These are phyloP conservation scores for Trichogramma pretiosum DNA, from an alignment of 1,140 invertebrate genomes.

Conservation along the genomic window DNA sequence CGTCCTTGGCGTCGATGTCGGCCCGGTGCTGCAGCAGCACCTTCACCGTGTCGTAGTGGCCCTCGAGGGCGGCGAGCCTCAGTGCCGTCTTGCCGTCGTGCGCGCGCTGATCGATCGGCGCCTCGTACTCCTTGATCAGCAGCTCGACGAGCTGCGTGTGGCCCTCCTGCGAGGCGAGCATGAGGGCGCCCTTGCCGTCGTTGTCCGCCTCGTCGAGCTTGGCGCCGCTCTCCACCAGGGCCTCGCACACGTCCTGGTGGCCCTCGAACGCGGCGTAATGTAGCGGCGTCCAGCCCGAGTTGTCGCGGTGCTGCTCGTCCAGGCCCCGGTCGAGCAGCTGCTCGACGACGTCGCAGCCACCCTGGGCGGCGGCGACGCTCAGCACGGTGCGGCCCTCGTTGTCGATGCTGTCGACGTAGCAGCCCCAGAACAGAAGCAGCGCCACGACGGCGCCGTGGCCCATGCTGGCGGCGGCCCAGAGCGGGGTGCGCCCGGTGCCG, in stretches of 20 bases:
- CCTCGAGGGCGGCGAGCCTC: conserved; percentile 78
- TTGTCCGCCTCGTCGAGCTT: conserved; percentile 87
- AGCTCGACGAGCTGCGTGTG: conserved; percentile 63
- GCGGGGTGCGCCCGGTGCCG: conserved; percentile 64
- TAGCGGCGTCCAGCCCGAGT: conserved; percentile 88
- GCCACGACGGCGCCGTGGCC: conserved; percentile 74
- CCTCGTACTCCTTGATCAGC: conserved; percentile 64
- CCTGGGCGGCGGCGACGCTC: conserved; percentile 80
- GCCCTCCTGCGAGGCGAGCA: conserved; percentile 83
- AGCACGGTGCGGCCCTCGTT: conserved; percentile 83
- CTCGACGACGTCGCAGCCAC: conserved; percentile 71
- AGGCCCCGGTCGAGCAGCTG: conserved; percentile 80
- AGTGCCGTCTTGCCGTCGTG: conserved; percentile 91
- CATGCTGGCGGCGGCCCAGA: conserved; percentile 79
- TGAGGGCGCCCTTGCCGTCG: conserved; percentile 84
- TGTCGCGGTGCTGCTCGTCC: conserved; percentile 84
- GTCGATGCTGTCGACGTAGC: conserved; percentile 82
- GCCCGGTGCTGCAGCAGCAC: conserved; percentile 65
- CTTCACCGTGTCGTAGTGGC: conserved; percentile 75
- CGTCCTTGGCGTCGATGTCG: conserved; percentile 84
- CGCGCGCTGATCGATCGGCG: conserved; percentile 78
- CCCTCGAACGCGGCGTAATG: conserved; percentile 91
- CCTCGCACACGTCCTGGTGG: conserved; percentile 78
- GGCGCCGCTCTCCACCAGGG: conserved; percentile 82
- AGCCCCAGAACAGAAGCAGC: conserved; percentile 78